phyloP scores from a whole-genome alignment of 1,140 invertebrate species.

The Centruroides vittatus region DNA sequence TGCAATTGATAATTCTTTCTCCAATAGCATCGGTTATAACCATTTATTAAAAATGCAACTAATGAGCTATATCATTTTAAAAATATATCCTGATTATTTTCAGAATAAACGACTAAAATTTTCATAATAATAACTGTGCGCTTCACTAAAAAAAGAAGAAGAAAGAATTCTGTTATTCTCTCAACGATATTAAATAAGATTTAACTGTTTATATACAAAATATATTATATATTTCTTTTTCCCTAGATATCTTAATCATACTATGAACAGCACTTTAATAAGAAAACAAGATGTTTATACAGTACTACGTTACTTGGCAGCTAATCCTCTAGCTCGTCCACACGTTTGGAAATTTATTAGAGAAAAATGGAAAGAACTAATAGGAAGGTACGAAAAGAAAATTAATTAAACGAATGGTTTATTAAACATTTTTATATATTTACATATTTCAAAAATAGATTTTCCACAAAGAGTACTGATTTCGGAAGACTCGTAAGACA shows the following conservation, averaged over 20 bases:
- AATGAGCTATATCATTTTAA: no score
- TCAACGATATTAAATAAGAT: no score
- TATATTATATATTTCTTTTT: background rate
- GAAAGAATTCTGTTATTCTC: no score
- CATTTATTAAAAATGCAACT: no score
- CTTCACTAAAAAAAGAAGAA: no score
- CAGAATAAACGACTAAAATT: no score
- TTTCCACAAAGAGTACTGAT: slow-evolving; percentile 64
- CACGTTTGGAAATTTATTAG: slow-evolving; percentile 68
- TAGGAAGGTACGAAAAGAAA: slow-evolving; percentile 30
- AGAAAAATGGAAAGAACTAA: slow-evolving; percentile 24
- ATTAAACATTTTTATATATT: background rate
- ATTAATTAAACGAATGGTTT: no score
- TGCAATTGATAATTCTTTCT: no score
- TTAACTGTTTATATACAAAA: no score
- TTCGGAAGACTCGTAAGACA: slow-evolving; percentile 54
- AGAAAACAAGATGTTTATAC: slow-evolving; percentile 68
- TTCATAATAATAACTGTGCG: no score
- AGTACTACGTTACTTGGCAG: slow-evolving; percentile 47
- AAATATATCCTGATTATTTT: no score
- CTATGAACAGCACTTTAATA: slow-evolving; percentile 57
- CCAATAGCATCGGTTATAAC: no score
- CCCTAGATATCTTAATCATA: slow-evolving; percentile 47
- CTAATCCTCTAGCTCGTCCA: slow-evolving; percentile 53
- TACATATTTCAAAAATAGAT: slow-evolving; percentile 39